These are phyloP conservation scores for Adelosebastes latens DNA, from an alignment of 2,797 vertebrate species.

Conservation along the genomic window DNA sequence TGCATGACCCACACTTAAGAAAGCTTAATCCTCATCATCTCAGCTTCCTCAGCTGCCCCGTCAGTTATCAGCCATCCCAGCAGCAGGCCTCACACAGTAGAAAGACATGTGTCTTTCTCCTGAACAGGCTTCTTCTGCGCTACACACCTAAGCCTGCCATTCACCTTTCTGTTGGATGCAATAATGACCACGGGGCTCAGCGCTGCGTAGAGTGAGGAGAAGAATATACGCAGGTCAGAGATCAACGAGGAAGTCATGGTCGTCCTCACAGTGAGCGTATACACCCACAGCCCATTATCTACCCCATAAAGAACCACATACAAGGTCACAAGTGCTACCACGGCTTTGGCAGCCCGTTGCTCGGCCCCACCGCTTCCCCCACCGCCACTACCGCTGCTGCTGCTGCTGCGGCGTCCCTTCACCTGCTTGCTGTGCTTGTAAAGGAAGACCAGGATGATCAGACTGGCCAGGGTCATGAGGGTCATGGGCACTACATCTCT, in stretches of 20 bases:
- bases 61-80: constrained; percentile 3
- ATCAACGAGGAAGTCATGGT: constrained; percentile 77
- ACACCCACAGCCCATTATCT: constrained; percentile 84
- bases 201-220: constrained; percentile 81
- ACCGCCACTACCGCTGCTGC: not conserved
- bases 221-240: constrained; percentile 83
- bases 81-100: constrained; percentile 43
- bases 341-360: constrained; percentile 76
- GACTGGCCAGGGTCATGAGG: constrained; percentile 79
- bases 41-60: constrained; percentile 3
- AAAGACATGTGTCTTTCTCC: constrained; percentile 31
- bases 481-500: constrained; percentile 82
- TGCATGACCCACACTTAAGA: not conserved
- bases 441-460: constrained; percentile 80
- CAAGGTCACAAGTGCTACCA: constrained; percentile 78
- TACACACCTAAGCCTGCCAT: constrained; percentile 65
- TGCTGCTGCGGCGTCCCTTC: constrained; percentile 63
- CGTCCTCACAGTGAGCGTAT: constrained; percentile 76
- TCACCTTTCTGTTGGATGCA: constrained; percentile 81
- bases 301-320: constrained; percentile 81
- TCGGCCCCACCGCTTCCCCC: constrained; percentile 51
- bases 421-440: constrained; percentile 78
- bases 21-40: not conserved
- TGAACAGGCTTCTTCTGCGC: constrained; percentile 34
- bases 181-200: constrained; percentile 83